phyloP scores from a whole-genome alignment of 2,888 invertebrate species.

The Cantharis rufa region DNA sequence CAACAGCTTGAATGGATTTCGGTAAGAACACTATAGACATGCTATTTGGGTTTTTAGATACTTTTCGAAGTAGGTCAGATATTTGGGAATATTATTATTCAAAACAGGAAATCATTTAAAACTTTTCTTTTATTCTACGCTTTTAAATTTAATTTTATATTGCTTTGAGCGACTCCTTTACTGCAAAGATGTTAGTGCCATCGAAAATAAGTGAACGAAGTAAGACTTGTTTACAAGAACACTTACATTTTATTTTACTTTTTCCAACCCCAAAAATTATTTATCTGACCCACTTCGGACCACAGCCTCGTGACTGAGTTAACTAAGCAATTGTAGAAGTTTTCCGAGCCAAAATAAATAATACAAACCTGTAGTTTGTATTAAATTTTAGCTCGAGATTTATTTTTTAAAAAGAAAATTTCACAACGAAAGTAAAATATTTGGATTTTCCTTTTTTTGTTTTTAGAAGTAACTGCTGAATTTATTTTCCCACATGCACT shows the following conservation, averaged over 20 bases:
- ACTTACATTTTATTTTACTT: background rate
- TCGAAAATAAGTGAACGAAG: background rate
- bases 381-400: background rate
- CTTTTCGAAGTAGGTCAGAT: slow-evolving; percentile 6
- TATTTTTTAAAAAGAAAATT: background rate
- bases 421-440: background rate
- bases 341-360: background rate
- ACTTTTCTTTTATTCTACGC: slow-evolving; percentile 4
- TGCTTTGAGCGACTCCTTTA: background rate
- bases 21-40: background rate
- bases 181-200: background rate
- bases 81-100: slow-evolving; percentile 11
- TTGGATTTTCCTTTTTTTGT: background rate
- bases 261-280: background rate
- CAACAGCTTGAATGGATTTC: background rate
- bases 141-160: slow-evolving; percentile 3
- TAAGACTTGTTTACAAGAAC: background rate
- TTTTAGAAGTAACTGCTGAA: background rate
- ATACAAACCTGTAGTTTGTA: background rate
- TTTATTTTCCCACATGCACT: background rate
- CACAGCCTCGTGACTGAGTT: background rate
- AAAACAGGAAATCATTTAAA: slow-evolving; percentile 6
- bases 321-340: background rate
- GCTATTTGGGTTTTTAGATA: background rate
- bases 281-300: background rate